phyloP scores from a whole-genome alignment of 1,140 invertebrate genomes.

The Halictus rubicundus region DNA sequence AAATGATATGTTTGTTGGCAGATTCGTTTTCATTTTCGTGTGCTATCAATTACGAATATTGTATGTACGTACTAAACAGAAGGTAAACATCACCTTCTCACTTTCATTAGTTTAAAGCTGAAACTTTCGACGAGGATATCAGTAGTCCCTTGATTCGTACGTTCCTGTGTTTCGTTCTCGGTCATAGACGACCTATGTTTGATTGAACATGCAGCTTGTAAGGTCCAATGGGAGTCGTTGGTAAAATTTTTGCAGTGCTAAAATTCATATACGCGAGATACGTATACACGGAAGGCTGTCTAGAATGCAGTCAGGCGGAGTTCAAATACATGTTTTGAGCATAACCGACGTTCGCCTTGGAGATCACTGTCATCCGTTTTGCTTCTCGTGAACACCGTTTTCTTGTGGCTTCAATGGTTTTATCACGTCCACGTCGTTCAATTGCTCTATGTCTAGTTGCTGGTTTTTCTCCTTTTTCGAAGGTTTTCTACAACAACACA shows the following conservation, averaged over 20 bases:
- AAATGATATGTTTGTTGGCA: constrained; percentile 43
- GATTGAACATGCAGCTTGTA: constrained; percentile 10
- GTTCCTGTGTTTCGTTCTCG: not conserved
- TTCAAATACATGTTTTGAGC: constrained; percentile 62
- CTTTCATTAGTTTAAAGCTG: constrained; percentile 12
- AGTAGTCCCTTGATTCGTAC: not conserved
- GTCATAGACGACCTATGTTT: constrained; percentile 8
- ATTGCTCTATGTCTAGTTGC: constrained; percentile 63
- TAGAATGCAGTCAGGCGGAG: constrained; percentile 46
- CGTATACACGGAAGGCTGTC: constrained; percentile 12
- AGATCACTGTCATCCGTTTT: constrained; percentile 68
- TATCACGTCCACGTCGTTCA: constrained; percentile 67
- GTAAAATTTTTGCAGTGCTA: constrained; percentile 9
- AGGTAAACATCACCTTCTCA: constrained; percentile 11
- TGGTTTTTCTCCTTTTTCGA: constrained; percentile 65
- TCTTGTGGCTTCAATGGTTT: constrained; percentile 70
- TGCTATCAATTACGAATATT: constrained; percentile 23
- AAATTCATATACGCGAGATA: not conserved
- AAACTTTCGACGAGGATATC: not conserved
- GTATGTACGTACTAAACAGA: constrained; percentile 16
- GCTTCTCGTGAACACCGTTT: constrained; percentile 73
- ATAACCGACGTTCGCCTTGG: constrained; percentile 29
- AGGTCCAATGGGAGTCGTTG: not conserved
- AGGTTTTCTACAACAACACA: constrained; percentile 52
- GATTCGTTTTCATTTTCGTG: constrained; percentile 24